Percentiles rank a stretch among this genome's conserved stretches.
Evolutionary conservation across 2,797 vertebrate genomes (phyloP).

Genomic region (Cyprinodon diabolis): DNA sequence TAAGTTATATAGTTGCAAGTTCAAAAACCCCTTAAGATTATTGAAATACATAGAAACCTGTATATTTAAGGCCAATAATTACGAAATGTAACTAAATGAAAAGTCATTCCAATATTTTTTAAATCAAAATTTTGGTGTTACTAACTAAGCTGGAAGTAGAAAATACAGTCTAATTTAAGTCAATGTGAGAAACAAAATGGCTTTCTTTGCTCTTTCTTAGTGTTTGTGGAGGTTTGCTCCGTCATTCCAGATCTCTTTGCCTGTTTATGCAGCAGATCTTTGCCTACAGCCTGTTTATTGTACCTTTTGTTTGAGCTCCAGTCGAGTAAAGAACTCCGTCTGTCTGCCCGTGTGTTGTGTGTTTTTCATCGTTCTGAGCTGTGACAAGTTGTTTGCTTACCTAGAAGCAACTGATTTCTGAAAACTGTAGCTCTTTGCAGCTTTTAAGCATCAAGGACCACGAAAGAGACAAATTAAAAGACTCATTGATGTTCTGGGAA

Average conservation of each 20-base stretch:
- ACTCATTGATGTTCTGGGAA: slow-evolving; percentile 28
- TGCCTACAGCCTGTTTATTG: slow-evolving; percentile 9
- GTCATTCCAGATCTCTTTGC: not conserved
- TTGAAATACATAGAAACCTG: no score
- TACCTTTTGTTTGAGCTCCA: slow-evolving; percentile 2
- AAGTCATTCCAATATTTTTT: no score
- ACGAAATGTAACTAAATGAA: no score
- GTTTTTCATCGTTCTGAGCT: not conserved
- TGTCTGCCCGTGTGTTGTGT: not conserved
- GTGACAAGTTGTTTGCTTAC: slow-evolving; percentile 6
- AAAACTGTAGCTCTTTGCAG: slow-evolving; percentile 3
- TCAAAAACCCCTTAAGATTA: no score
- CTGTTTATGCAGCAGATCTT: not conserved
- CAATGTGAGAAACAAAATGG: no score
- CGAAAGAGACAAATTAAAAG: slow-evolving; percentile 11
- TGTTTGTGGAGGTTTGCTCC: not conserved
- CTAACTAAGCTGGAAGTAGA: no score
- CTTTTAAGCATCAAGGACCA: slow-evolving; percentile 1
- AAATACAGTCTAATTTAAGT: no score
- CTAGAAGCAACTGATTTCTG: slow-evolving; percentile 11
- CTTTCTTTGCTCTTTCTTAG: not conserved
- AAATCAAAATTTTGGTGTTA: no score
- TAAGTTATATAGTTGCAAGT: no score
- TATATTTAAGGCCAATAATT: no score
- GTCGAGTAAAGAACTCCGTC: not conserved